Evolutionary conservation across 2,888 invertebrate species (phyloP).

Genomic region (Entomobrya multifasciata): DNA sequence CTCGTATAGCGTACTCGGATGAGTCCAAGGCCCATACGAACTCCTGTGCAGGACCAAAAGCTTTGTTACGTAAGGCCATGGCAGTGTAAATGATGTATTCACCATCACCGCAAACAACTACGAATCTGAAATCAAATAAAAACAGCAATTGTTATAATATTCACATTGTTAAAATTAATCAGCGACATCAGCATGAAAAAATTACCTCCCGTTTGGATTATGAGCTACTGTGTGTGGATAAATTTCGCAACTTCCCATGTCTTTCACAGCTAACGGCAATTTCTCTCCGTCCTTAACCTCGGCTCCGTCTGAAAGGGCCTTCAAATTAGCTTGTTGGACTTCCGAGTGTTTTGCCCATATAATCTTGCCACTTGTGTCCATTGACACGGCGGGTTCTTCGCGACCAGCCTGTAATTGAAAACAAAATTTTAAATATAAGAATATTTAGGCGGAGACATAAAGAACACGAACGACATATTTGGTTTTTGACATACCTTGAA

Average conservation of each 20-base stretch:
- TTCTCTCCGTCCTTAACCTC: conserved; percentile 93
- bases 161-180: conserved; percentile 42
- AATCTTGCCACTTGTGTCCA: conserved; percentile 99
- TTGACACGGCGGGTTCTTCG: conserved; percentile 99
- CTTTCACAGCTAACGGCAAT: conserved; percentile 96
- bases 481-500: conserved; percentile 85
- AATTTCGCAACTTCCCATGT: conserved; percentile 99
- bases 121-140: conserved; percentile 85
- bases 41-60: conserved; percentile 98
- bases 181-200: neutral
- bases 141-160: neutral
- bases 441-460: neutral
- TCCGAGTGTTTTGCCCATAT: conserved; percentile 99
- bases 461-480: neutral
- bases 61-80: conserved; percentile 99
- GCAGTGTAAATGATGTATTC: conserved; percentile 99
- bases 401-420: conserved; percentile 87
- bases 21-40: conserved; percentile 99
- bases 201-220: conserved; percentile 95
- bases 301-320: conserved; percentile 89
- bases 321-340: conserved; percentile 97
- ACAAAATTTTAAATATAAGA: neutral
- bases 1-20: conserved; percentile 90
- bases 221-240: conserved; percentile 99
- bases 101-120: conserved; percentile 99